Percentiles rank a stretch among this genome's conserved stretches.
Evolutionary conservation across 2,113 vertebrate species (phyloP).

Genomic region (Albula glossodonta): DNA sequence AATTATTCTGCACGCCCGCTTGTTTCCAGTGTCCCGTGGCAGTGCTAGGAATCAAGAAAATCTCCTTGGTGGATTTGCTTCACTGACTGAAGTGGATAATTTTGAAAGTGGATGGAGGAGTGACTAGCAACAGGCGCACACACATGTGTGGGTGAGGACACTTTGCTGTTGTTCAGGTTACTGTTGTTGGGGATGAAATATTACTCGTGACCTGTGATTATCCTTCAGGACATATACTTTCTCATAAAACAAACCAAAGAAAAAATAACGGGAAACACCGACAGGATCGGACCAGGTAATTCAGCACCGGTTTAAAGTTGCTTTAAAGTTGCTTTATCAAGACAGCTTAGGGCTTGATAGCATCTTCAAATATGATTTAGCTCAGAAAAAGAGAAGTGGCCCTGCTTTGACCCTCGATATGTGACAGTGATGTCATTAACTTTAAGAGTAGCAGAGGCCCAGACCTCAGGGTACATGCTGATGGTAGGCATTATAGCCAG

Average conservation of each 20-base stretch:
- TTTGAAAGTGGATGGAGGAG: constrained; percentile 38
- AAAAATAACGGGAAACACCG: constrained; percentile 16
- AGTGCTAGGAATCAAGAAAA: constrained; percentile 53
- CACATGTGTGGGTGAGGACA: constrained; percentile 6
- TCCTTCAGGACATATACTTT: constrained; percentile 13
- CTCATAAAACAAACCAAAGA: constrained; percentile 23
- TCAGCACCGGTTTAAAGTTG: not conserved
- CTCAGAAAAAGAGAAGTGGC: too few relatives aligned
- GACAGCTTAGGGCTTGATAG: not conserved
- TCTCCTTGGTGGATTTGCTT: constrained; percentile 54
- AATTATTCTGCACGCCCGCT: constrained; percentile 56
- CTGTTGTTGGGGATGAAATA: constrained; percentile 2
- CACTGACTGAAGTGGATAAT: constrained; percentile 44
- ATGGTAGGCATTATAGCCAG: not conserved
- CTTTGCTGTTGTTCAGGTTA: not conserved
- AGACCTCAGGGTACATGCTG: too few relatives aligned
- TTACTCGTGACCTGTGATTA: constrained; percentile 33
- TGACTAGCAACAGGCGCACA: constrained; percentile 50
- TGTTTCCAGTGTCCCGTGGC: constrained; percentile 52
- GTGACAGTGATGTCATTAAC: too few relatives aligned
- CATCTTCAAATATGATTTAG: not conserved
- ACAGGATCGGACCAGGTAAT: not conserved
- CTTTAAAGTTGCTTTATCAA: not conserved
- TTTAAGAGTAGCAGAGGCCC: too few relatives aligned
- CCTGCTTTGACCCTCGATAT: too few relatives aligned